These are phyloP conservation scores for Plestiodon gilberti DNA, from an alignment of 2,113 vertebrate species.

Conservation along the genomic window DNA sequence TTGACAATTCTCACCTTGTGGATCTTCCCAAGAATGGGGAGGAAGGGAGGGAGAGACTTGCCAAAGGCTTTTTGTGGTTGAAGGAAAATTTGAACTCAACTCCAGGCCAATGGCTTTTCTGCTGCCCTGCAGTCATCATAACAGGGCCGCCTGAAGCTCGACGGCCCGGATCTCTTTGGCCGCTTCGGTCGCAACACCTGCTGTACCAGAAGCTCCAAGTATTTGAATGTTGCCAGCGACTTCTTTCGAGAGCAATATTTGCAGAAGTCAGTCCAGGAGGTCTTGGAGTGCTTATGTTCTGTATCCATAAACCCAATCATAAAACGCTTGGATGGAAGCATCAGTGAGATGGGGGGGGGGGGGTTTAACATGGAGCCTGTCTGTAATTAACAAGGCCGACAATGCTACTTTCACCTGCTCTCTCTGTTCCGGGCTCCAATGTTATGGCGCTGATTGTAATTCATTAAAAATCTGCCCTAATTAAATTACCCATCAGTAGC, in stretches of 20 bases:
- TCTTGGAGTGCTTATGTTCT: background rate
- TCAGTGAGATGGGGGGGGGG: background rate
- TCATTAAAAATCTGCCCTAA: conserved; percentile 76
- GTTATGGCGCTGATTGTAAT: conserved; percentile 74
- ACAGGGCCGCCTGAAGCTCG: background rate
- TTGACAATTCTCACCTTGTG: background rate
- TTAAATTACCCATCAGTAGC: conserved; percentile 76
- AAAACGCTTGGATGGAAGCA: background rate
- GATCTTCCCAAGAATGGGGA: background rate
- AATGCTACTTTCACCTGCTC: conserved; percentile 52
- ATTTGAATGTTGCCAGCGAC: background rate
- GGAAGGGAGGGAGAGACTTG: background rate
- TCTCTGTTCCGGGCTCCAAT: conserved; percentile 49
- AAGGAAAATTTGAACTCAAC: too few relatives aligned
- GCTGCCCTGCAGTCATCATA: background rate
- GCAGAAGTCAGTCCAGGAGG: rapidly evolving
- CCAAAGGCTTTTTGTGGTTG: background rate
- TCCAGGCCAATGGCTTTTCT: background rate
- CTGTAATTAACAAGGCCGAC: conserved; percentile 54
- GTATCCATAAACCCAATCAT: conserved; percentile 16
- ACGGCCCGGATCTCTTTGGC: background rate
- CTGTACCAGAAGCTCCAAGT: background rate
- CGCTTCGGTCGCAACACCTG: background rate
- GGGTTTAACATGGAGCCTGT: background rate
- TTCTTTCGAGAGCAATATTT: background rate